A percentile compares a stretch with the other conserved stretches of the same genome.
Conservation (phyloP, 2,797 vertebrate genomes). For the Acipenser ruthenus region DNA sequence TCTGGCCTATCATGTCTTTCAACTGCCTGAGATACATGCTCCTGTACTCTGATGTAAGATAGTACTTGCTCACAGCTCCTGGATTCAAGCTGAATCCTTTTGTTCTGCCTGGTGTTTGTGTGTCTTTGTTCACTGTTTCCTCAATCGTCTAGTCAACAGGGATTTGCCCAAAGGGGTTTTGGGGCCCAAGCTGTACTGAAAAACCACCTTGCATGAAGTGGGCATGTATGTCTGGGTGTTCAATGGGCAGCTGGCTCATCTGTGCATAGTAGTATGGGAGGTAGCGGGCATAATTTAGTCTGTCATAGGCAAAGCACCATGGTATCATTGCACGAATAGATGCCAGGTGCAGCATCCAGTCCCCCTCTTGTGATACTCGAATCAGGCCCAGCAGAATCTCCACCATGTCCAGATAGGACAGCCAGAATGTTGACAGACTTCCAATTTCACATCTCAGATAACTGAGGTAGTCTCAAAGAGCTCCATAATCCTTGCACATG, state of each 20-base stretch:
- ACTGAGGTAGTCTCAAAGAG: slow-evolving; percentile 1
- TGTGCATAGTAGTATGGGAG: slow-evolving; percentile 12
- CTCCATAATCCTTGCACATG: neutral
- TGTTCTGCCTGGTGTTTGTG: slow-evolving; percentile 1
- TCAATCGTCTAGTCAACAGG: neutral
- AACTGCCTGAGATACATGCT: neutral
- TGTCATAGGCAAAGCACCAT: slow-evolving; percentile 18
- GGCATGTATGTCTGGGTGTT: slow-evolving; percentile 5
- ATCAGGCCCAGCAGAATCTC: slow-evolving; percentile 10
- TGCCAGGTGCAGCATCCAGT: slow-evolving; percentile 17
- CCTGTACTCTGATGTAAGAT: no score
- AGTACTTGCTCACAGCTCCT: no score
- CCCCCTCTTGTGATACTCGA: slow-evolving; percentile 10
- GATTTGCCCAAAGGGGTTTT: slow-evolving; percentile 10
- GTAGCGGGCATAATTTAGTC: slow-evolving; percentile 8
- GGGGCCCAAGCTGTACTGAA: slow-evolving; percentile 11
- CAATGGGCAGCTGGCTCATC: slow-evolving; percentile 4
- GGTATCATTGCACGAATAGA: slow-evolving; percentile 11
- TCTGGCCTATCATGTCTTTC: neutral
- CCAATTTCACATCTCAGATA: slow-evolving; percentile 4
- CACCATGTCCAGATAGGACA: slow-evolving; percentile 12
- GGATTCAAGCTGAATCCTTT: no score
- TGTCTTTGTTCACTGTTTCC: slow-evolving; percentile 6
- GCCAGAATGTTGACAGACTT: slow-evolving; percentile 6
- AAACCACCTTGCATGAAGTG: slow-evolving; percentile 9